phyloP scores from a whole-genome alignment of 2,888 invertebrate genomes.

The Thumatha senex region DNA sequence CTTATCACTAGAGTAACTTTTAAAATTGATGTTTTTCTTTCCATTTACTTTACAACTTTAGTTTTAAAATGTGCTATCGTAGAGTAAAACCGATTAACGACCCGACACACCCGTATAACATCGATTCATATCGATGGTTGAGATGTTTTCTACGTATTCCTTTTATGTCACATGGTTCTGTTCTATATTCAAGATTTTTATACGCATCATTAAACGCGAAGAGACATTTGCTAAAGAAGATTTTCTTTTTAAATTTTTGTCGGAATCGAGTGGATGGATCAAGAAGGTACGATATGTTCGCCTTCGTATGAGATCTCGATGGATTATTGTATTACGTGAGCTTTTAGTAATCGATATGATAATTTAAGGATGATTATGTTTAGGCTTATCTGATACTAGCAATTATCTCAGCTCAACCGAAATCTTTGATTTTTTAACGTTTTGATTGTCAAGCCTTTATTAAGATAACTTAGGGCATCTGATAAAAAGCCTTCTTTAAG shows the following conservation, averaged over 20 bases:
- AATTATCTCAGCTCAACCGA: too few species aligned
- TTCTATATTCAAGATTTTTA: slow-evolving; percentile 19
- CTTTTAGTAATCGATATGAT: slow-evolving; percentile 36
- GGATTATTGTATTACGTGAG: slow-evolving; percentile 29
- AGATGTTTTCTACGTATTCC: neutral
- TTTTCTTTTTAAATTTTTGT: slow-evolving; percentile 36
- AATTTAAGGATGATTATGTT: slow-evolving; percentile 22
- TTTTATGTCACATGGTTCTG: slow-evolving; percentile 7
- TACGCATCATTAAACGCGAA: slow-evolving; percentile 22
- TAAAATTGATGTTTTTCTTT: slow-evolving; percentile 61
- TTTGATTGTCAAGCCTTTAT: too few species aligned
- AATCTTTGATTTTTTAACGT: too few species aligned
- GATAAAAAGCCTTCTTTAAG: too few species aligned
- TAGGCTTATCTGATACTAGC: neutral
- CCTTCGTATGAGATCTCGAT: slow-evolving; percentile 20
- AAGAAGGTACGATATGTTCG: slow-evolving; percentile 15
- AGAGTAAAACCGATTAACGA: slow-evolving; percentile 47
- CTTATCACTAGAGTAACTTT: slow-evolving; percentile 58
- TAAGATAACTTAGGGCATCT: too few species aligned
- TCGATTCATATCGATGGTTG: neutral
- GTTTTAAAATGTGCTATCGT: slow-evolving; percentile 58
- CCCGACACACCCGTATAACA: slow-evolving; percentile 26
- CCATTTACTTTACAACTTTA: slow-evolving; percentile 52
- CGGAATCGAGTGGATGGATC: slow-evolving; percentile 17
- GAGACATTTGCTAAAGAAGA: slow-evolving; percentile 11